Percentiles rank a stretch among this genome's conserved stretches.
These are phyloP conservation scores for Syrmaticus mikado DNA, from an alignment of 2,113 vertebrate genomes.

Conservation along the genomic window DNA sequence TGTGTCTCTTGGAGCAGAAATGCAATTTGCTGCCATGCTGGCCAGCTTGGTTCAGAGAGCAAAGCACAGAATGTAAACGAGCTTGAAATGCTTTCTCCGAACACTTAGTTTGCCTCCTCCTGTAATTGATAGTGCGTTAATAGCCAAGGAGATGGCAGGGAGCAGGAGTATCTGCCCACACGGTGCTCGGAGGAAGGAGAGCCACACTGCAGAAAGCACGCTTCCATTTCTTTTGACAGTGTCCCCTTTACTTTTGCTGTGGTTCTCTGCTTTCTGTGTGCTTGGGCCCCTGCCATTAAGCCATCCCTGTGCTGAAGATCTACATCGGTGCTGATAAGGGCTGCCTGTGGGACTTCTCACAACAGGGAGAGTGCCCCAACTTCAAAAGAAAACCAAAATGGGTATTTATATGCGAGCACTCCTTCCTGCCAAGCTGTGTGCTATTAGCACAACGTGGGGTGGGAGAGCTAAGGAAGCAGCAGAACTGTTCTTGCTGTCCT, in stretches of 20 bases:
- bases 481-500: not conserved
- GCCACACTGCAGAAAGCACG: not conserved
- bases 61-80: not conserved
- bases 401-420: not conserved
- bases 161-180: not conserved
- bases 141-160: not conserved
- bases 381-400: not conserved
- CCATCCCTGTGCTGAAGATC: not conserved
- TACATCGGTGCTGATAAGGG: not conserved
- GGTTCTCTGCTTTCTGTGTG: not conserved
- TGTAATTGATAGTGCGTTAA: not conserved
- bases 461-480: not conserved
- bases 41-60: not conserved
- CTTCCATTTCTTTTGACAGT: slow-evolving; percentile 2
- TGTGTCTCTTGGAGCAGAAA: not conserved
- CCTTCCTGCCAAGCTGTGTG: not conserved
- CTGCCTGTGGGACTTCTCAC: not conserved
- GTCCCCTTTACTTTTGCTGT: not conserved
- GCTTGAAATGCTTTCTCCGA: not conserved
- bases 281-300: slow-evolving; percentile 13
- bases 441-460: not conserved
- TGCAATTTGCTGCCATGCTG: accelerated
- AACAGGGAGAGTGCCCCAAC: not conserved
- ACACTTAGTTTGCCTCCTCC: not conserved
- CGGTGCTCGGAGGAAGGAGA: not conserved